Base-by-base conservation (phyloP, 1,140 invertebrate genomes). In the Sarcophaga peregrina region DNA sequence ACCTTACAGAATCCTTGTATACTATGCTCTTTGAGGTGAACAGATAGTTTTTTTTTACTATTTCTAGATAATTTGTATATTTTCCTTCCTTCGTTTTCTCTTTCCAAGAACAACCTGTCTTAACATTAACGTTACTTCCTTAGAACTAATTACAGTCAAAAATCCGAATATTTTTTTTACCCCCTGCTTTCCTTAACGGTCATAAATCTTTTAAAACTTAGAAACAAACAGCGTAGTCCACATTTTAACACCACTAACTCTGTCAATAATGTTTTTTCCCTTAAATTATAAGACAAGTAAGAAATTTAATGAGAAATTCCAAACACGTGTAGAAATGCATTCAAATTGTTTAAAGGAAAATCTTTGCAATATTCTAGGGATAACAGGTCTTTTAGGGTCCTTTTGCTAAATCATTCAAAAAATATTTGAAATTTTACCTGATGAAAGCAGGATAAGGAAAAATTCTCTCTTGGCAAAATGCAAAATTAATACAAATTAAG, bases 401-500 rank as follows among this genome's bases (percentile, higher is more conserved):
- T 72, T 72, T 25, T 72, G 9, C 9, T 2, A 37, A 37, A 37
- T 37, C 25, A 37, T 37, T 37, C 25, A 72, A 17, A 37, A 25
- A 72, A 17, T 72, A 17, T 25, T 72, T 72, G 37, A 72, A 25
- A 62, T 9, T 72, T 72, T 25, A 20, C 4, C 15, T 15, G 58
- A 62, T 15, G n/a, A 9, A 72, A n/a, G 7, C 20, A 72, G 62
- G 17, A 8, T 7, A 72, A 7, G 62, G n/a, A 72, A 9, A 72
- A 17, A 68, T 62, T 15, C 6, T 10, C 58, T 62, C 15, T 1
- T 37, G 25, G 25, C 62, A 25, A 72, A 72, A 72, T 72, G 62
- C 62, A 72, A 72, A 72, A 72, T 72, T 72, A 72, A 72, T 72
- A 72, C 62, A 72, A 72, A 72, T 72, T 72, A 72, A 72, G 62